Conservation (phyloP, 2,797 vertebrate genomes). For the Xiphophorus birchmanni region DNA sequence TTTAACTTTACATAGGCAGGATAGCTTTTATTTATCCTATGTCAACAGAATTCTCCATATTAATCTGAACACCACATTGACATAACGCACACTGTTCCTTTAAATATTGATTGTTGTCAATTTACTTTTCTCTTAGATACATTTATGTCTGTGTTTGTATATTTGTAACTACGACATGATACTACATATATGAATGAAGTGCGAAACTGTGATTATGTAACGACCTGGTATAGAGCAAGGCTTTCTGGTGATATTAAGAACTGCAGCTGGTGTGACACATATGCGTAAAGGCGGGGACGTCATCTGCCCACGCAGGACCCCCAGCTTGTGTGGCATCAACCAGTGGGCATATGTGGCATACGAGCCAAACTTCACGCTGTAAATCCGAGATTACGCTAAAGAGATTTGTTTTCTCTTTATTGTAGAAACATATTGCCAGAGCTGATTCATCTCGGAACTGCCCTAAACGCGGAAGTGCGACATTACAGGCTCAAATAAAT, state of each 20-base stretch:
- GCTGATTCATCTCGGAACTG: not conserved
- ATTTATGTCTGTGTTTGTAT: not conserved
- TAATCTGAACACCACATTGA: not conserved
- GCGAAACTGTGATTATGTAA: not conserved
- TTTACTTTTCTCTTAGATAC: not conserved
- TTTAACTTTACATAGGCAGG: not conserved
- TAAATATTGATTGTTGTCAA: not conserved
- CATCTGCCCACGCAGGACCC: conserved; percentile 5
- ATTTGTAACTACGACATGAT: not conserved
- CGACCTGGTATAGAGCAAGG: not conserved
- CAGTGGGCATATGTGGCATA: not conserved
- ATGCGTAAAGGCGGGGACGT: not conserved
- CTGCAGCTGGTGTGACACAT: not conserved
- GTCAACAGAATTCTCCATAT: not conserved
- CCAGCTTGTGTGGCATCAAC: not conserved
- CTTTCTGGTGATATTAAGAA: not conserved
- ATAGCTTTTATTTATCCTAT: not conserved
- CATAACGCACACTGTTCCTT: not conserved
- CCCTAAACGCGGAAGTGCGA: not conserved
- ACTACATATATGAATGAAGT: not conserved
- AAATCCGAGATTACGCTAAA: not conserved
- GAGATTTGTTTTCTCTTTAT: not conserved
- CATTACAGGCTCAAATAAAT: not conserved
- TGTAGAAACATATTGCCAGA: not conserved
- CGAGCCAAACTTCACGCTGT: not conserved